phyloP scores from a whole-genome alignment of 2,797 vertebrate species.

The Diceros bicornis region DNA sequence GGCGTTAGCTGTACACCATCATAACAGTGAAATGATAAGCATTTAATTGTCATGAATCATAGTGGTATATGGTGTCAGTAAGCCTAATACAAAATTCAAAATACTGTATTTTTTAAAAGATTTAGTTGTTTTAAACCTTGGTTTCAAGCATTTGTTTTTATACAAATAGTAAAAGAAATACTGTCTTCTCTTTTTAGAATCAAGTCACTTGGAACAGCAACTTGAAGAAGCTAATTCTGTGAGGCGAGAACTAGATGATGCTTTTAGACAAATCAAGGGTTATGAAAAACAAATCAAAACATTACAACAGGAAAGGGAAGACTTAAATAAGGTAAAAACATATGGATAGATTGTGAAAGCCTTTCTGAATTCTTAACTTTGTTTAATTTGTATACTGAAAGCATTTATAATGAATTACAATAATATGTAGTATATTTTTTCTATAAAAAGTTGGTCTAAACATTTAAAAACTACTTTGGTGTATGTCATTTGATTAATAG shows the following conservation, averaged over 20 bases:
- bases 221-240: conserved; percentile 94
- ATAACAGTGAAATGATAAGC: background rate
- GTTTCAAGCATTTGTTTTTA: conserved; percentile 40
- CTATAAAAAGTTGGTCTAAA: conserved; percentile 26
- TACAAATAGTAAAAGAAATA: conserved; percentile 9
- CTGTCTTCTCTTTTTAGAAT: conserved; percentile 90
- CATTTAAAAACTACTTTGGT: conserved; percentile 32
- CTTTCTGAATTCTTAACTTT: conserved; percentile 67
- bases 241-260: conserved; percentile 94
- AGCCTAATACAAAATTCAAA: background rate
- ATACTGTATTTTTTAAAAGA: background rate
- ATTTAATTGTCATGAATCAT: background rate
- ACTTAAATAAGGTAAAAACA: conserved; percentile 95
- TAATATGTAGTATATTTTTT: background rate
- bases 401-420: conserved; percentile 52
- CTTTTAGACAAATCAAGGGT: conserved; percentile 94
- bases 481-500: conserved; percentile 46
- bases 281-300: conserved; percentile 96
- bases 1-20: background rate
- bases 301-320: conserved; percentile 95
- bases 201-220: conserved; percentile 94
- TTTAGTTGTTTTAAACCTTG: conserved; percentile 19
- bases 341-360: conserved; percentile 1
- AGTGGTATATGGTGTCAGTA: background rate
- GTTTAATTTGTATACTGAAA: conserved; percentile 45